These are phyloP conservation scores for Melanogrammus aeglefinus DNA, from an alignment of 2,797 vertebrate species.

Conservation along the genomic window DNA sequence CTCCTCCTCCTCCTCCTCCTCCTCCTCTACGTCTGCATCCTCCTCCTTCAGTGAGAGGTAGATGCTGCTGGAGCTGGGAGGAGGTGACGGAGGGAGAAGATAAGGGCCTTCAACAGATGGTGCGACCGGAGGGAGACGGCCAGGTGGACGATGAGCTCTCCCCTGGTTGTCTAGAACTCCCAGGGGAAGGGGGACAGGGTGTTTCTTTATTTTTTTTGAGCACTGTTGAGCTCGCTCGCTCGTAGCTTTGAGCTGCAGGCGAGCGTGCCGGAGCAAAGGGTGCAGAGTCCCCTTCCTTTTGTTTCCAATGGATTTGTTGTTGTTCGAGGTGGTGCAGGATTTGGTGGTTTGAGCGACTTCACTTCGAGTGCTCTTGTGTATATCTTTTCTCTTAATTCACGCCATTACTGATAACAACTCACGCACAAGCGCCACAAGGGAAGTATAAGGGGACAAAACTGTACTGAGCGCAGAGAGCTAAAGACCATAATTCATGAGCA, in stretches of 20 bases:
- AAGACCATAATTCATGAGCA: background rate
- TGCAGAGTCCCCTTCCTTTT: background rate
- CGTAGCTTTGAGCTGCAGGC: background rate
- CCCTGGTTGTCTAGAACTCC: too few species aligned
- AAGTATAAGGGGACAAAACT: background rate
- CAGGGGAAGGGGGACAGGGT: background rate
- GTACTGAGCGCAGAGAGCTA: background rate
- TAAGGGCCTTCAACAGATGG: background rate
- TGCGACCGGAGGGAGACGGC: background rate
- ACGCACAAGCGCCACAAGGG: background rate
- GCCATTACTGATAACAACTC: background rate
- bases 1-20: conserved; percentile 57
- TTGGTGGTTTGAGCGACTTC: background rate
- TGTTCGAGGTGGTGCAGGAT: background rate
- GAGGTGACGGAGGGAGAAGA: conserved; percentile 4
- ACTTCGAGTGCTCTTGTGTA: background rate
- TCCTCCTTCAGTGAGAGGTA: conserved; percentile 73
- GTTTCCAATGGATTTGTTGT: background rate
- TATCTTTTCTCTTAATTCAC: background rate
- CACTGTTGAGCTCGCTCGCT: too few species aligned
- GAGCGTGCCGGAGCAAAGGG: background rate
- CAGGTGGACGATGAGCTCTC: too few species aligned
- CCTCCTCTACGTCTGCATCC: conserved; percentile 53
- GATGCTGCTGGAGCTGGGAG: conserved; percentile 63
- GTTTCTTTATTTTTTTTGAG: background rate